Conservation (phyloP, 2,888 invertebrate species). For the Polyommatus iphigenia region DNA sequence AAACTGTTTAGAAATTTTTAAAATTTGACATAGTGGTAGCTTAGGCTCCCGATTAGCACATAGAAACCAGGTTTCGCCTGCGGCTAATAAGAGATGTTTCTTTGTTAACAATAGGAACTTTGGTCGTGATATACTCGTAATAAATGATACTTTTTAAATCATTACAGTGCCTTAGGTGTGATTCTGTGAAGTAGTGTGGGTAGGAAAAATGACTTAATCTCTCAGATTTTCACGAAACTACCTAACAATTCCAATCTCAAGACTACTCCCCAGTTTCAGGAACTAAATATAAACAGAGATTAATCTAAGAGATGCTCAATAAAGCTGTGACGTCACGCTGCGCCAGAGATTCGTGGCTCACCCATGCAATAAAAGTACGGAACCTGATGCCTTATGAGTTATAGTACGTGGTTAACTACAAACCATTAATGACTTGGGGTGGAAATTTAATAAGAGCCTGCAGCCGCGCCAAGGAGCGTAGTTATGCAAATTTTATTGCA, state of each 20-base stretch:
- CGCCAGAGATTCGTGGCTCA: conserved; percentile 57
- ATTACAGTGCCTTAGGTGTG: too few species aligned
- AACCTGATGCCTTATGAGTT: conserved; percentile 72
- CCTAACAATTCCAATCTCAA: neutral
- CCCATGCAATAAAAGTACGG: conserved; percentile 67
- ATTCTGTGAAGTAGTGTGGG: too few species aligned
- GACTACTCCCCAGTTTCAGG: neutral
- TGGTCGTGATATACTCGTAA: too few species aligned
- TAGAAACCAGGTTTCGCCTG: too few species aligned
- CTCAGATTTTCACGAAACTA: too few species aligned
- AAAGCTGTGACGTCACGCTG: conserved; percentile 41
- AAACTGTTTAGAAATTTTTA: too few species aligned
- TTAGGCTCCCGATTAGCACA: too few species aligned
- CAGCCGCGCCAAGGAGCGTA: conserved; percentile 71
- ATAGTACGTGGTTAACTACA: conserved; percentile 74
- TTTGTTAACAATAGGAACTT: too few species aligned
- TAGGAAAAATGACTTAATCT: too few species aligned
- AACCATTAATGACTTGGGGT: conserved; percentile 79
- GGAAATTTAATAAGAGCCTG: conserved; percentile 78
- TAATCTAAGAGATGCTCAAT: conserved; percentile 43
- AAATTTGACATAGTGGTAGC: neutral
- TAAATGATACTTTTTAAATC: too few species aligned
- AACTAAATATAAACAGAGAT: conserved; percentile 59
- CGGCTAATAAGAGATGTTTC: too few species aligned
- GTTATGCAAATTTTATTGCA: conserved; percentile 80